Percentiles rank a stretch among this genome's conserved stretches.
These are phyloP conservation scores for Molossus alvarezi DNA, from an alignment of 2,797 vertebrate species.

Conservation along the genomic window DNA sequence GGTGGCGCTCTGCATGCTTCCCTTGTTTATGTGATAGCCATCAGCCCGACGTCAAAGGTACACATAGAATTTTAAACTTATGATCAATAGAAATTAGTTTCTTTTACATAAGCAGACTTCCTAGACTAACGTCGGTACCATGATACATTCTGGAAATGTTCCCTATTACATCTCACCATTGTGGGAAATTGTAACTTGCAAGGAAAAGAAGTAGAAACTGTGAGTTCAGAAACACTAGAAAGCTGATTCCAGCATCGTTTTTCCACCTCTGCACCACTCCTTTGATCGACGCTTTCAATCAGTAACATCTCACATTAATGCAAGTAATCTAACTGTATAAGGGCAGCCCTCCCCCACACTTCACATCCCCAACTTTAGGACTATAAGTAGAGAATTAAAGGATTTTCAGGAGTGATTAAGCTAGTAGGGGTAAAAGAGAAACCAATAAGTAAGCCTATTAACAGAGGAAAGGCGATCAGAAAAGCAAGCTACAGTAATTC, in stretches of 20 bases:
- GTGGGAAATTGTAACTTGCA: constrained; percentile 48
- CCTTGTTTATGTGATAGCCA: constrained; percentile 39
- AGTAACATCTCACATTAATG: constrained; percentile 42
- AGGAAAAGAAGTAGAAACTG: constrained; percentile 7
- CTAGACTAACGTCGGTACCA: constrained; percentile 34
- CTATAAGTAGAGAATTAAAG: constrained; percentile 68
- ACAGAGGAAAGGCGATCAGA: constrained; percentile 17
- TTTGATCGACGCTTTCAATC: constrained; percentile 44
- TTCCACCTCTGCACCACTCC: neutral
- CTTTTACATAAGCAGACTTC: constrained; percentile 25
- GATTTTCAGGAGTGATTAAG: constrained; percentile 56
- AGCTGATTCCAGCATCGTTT: neutral
- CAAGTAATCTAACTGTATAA: neutral
- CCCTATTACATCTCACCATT: constrained; percentile 6
- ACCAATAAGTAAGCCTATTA: constrained; percentile 38
- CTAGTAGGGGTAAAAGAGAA: constrained; percentile 5
- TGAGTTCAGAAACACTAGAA: neutral
- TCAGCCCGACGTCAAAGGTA: constrained; percentile 57
- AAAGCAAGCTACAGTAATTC: neutral
- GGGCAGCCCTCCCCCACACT: neutral
- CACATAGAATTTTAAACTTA: constrained; percentile 60
- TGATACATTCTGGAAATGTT: constrained; percentile 25
- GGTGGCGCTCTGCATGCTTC: constrained; percentile 28
- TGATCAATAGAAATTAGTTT: constrained; percentile 53
- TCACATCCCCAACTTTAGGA: constrained; percentile 25